phyloP scores from a whole-genome alignment of 2,888 invertebrate species.

The Leptinotarsa haldemani region DNA sequence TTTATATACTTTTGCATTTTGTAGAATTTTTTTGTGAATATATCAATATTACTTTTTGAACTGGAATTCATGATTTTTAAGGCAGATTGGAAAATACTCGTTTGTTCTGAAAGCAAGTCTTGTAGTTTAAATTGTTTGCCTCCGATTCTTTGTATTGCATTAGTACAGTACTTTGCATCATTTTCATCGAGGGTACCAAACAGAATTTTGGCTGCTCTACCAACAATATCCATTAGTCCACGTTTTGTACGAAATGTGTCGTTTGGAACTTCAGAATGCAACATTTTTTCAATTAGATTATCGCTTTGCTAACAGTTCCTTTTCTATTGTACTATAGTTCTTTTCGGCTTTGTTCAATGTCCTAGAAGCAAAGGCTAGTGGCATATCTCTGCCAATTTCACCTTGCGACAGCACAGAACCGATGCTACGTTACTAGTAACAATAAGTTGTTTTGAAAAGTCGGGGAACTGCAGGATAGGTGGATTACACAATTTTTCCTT shows the following conservation, averaged over 20 bases:
- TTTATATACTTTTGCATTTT: background rate
- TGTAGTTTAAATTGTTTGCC: no score
- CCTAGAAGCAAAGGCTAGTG: constrained; percentile 35
- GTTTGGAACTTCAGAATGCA: no score
- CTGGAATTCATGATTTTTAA: background rate
- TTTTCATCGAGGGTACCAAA: no score
- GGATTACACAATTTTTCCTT: background rate
- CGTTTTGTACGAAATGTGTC: no score
- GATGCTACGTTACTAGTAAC: constrained; percentile 36
- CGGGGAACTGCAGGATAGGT: constrained; percentile 32
- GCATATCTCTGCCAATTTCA: constrained; percentile 32
- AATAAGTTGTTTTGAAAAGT: constrained; percentile 36
- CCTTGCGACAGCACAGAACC: constrained; percentile 41
- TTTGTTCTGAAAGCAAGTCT: no score
- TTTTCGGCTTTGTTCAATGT: constrained; percentile 28
- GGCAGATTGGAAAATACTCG: background rate
- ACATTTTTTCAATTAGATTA: no score
- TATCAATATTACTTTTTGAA: background rate
- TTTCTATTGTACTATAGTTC: background rate
- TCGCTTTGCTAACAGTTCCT: no score
- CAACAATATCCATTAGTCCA: no score
- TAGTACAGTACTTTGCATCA: no score
- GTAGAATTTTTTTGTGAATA: background rate
- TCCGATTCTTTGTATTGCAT: no score
- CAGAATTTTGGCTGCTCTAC: no score